A percentile compares a stretch with the other conserved stretches of the same genome.
Conservation (phyloP, 1,140 invertebrate genomes). For the Cotesia vestalis region DNA sequence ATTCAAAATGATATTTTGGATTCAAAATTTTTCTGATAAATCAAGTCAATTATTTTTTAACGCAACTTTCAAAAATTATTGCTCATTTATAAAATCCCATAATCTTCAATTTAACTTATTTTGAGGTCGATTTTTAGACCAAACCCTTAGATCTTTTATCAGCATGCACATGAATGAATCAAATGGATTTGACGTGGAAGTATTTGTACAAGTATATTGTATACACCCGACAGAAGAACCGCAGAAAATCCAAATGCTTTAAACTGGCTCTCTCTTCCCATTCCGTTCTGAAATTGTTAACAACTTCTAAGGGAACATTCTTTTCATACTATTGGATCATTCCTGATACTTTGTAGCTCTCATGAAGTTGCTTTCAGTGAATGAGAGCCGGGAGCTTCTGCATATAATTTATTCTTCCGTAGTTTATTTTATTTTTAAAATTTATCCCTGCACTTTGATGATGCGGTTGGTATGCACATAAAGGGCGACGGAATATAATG, state of each 20-base stretch:
- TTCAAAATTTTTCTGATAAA: too few species aligned
- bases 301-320: conserved; percentile 1
- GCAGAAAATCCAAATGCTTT: conserved; percentile 25
- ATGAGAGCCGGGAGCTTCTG: too few species aligned
- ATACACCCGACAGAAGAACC: background rate
- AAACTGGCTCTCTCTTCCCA: background rate
- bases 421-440: background rate
- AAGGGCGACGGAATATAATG: too few species aligned
- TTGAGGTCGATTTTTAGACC: too few species aligned
- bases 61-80: too few species aligned
- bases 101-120: too few species aligned
- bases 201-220: background rate
- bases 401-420: background rate
- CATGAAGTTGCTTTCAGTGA: background rate
- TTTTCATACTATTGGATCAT: conserved; percentile 30
- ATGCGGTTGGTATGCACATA: too few species aligned
- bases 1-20: too few species aligned
- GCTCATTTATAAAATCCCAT: too few species aligned
- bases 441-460: too few species aligned
- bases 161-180: conserved; percentile 34
- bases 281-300: background rate
- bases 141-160: background rate
- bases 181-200: conserved; percentile 28
- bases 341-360: background rate
- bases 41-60: too few species aligned